Evolutionary conservation across 2,888 invertebrate genomes (phyloP), one percentile per base, ranked within the genome.

Genomic region (Amiota minor): DNA sequence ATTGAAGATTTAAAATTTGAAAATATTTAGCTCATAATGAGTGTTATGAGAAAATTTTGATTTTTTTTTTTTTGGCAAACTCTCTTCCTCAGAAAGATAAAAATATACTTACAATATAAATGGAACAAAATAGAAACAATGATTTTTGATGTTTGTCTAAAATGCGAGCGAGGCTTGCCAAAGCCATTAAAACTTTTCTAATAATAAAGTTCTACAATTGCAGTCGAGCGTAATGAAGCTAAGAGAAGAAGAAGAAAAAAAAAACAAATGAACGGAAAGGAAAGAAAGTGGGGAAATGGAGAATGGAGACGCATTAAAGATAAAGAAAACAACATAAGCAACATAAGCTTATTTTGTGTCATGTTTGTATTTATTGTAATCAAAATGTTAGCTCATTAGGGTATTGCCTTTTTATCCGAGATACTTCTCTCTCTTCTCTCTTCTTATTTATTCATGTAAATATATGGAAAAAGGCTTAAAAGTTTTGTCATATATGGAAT

Each of bases 131-230:
- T 35, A 35, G 35, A 6, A 35, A 35, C 2, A 35, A 35, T 6
- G 6, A 35, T 35, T 62, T 20, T 62, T 59, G 20, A 18, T 18
- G 1, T 3, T 53, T 53, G 53, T 53, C 14, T 12, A 12, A 50
- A 67, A 50, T 46, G 74, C 81, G 76, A 78, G 81, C 80, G 78
- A 20, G n/a, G 56, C 77, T 78, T 81, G 79, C 75, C 77, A 84
- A 78, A 77, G 77, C 80, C 81, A 84, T 84, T 84, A 84, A 86
- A 85, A 86, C 83, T 85, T 86, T 85, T 85, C 85, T 86, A 86
- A 85, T 85, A 86, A 85, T 76, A 86, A 85, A 86, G 78, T 86
- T 86, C 75, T 75, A 77, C 76, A 77, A 75, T 77, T 80, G 78
- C 78, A 81, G 72, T 77, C 76, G 79, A 79, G 84, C 80, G 80